Base-by-base conservation (phyloP, 2,113 vertebrate species). In the Redunca redunca region DNA sequence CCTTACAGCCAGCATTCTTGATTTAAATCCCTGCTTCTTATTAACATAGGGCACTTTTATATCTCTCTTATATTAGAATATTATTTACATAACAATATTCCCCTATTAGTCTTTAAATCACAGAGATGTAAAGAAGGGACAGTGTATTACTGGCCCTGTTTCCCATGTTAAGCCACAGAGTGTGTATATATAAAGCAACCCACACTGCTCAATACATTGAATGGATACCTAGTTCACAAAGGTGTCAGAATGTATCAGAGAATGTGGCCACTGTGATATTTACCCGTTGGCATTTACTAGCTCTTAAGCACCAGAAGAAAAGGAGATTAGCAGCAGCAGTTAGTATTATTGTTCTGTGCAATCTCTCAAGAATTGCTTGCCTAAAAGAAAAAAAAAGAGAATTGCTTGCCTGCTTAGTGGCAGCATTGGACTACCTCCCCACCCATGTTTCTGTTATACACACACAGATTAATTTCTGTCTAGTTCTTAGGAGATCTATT, bases 381-480 rank as follows among this genome's bases (percentile, higher is more conserved):
- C 67, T 98, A 60, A 67, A 67, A 64, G 2, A 36, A 67, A 67
- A n/a, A n/a, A 17, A 17, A 17, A n/a, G 71, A 43, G 58, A 92
- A 88, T 48, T 77, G 50, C 30, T 80, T 90, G 62, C 33, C 71
- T 98, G 52, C 52, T 85, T 91, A 40, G 58, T 10, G 30, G 55
- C 26, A 74, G 17, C 40, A 36, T 14, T 4, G 15, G 3, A 53
- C n/a, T 62, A 25, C 19, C 14, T 86, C n/a, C 30, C 14, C 43
- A 5, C 67, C 30, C 46, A 15, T 25, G 5, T 8, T 62, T 82
- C 48, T 88, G 57, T 67, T 81, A 55, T 28, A n/a, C 30, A 62
- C 0, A 2, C 48, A 81, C 21, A 96, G 74, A 97, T 94, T 97
- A 95, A 96, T 97, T 95, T 92, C 50, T 90, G 4, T 71, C 81